These are phyloP conservation scores for Serripes groenlandicus DNA, from an alignment of 2,888 invertebrate genomes.

Conservation along the genomic window DNA sequence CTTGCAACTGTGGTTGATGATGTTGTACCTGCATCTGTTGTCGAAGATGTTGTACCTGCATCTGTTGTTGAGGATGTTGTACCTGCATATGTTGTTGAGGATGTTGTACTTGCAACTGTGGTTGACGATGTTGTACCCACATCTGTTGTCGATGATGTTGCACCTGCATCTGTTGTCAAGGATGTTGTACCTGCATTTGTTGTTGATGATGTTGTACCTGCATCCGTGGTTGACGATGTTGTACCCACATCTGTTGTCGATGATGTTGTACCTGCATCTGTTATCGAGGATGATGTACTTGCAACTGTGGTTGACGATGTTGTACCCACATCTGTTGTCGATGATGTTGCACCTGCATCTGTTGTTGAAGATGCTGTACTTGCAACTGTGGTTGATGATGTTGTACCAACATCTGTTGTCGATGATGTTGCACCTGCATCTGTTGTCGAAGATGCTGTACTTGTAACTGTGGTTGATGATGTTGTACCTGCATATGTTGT, in stretches of 20 bases:
- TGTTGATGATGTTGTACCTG: background rate
- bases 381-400: background rate
- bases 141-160: background rate
- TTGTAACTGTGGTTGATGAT: constrained; percentile 8
- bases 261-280: background rate
- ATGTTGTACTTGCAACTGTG: background rate
- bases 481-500: constrained; percentile 22
- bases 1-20: no score
- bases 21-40: no score
- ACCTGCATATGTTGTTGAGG: background rate
- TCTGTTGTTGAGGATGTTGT: background rate
- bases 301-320: background rate
- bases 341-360: background rate
- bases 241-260: no score
- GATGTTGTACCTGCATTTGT: background rate
- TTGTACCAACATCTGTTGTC: background rate
- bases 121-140: background rate
- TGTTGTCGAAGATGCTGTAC: background rate
- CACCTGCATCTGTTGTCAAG: background rate
- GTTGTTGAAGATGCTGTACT: background rate
- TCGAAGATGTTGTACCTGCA: no score
- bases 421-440: background rate
- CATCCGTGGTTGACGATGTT: no score
- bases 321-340: background rate
- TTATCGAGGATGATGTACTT: no score